Conservation (phyloP, 2,888 invertebrate genomes). For the Pristionchus fissidentatus region DNA sequence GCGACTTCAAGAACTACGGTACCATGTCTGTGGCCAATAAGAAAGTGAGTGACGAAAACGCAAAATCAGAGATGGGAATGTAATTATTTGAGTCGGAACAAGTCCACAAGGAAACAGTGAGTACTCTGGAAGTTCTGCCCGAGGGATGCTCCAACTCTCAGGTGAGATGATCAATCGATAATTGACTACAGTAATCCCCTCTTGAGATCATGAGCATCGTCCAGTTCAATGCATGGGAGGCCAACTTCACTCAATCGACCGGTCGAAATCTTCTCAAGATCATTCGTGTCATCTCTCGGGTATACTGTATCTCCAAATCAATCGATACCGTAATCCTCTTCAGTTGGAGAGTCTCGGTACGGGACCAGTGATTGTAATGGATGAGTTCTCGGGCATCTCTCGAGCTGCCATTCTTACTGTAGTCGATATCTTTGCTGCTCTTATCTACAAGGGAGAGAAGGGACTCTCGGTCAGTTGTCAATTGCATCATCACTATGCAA, state of each 20-base stretch:
- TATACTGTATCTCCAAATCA: background rate
- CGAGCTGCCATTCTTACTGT: background rate
- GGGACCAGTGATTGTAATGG: background rate
- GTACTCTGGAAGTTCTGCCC: background rate
- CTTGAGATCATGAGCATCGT: background rate
- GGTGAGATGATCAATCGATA: background rate
- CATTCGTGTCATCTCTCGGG: conserved; percentile 6
- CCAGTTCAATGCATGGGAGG: background rate
- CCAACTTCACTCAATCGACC: background rate
- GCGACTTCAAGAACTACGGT: conserved; percentile 6
- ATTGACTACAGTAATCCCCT: background rate
- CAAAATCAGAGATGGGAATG: background rate
- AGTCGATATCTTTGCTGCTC: background rate
- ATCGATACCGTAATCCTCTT: background rate
- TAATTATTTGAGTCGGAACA: background rate
- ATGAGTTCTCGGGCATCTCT: background rate
- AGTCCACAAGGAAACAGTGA: background rate
- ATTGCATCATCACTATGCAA: too few species aligned
- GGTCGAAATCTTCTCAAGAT: conserved; percentile 27
- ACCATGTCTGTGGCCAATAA: background rate
- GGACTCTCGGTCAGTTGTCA: background rate
- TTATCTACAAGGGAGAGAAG: conserved; percentile 40
- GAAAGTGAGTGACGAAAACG: conserved; percentile 1
- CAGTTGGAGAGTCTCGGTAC: background rate
- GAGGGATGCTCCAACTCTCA: conserved; percentile 32